phyloP scores from a whole-genome alignment of 2,888 invertebrate species.

The Suillia variegata region DNA sequence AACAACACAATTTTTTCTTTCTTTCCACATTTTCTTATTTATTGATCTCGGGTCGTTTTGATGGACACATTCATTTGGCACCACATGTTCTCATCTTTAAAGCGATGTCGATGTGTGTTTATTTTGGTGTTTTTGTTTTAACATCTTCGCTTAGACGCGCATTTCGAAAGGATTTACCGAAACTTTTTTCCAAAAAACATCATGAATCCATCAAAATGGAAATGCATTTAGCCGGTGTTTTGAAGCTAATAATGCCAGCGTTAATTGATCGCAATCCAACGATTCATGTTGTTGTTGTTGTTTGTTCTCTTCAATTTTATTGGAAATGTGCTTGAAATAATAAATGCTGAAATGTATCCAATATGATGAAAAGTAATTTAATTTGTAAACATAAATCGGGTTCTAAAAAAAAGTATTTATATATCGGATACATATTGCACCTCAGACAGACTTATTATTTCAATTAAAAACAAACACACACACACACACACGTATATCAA shows the following conservation, averaged over 20 bases:
- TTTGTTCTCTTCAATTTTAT: neutral
- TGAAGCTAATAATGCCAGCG: conserved; percentile 11
- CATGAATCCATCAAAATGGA: conserved; percentile 21
- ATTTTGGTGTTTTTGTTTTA: too few relatives aligned
- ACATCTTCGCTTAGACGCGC: neutral
- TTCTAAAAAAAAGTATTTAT: too few relatives aligned
- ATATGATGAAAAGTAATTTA: too few relatives aligned
- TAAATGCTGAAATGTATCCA: too few relatives aligned
- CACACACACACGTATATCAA: too few relatives aligned
- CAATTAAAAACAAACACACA: too few relatives aligned
- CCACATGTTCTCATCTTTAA: conserved; percentile 26
- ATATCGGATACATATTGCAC: too few relatives aligned
- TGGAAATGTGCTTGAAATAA: neutral
- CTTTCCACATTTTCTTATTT: neutral
- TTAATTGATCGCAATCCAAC: too few relatives aligned
- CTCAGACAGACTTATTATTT: too few relatives aligned
- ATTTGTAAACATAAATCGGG: too few relatives aligned
- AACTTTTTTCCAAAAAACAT: conserved; percentile 9
- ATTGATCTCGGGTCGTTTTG: conserved; percentile 17
- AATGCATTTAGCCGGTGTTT: conserved; percentile 20
- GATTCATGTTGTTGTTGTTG: conserved; percentile 3
- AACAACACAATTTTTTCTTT: neutral
- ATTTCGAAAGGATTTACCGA: conserved; percentile 1
- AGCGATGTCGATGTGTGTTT: neutral
- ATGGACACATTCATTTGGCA: conserved; percentile 28